Evolutionary conservation across 2,888 invertebrate genomes (phyloP).

Genomic region (Encarsia formosa): DNA sequence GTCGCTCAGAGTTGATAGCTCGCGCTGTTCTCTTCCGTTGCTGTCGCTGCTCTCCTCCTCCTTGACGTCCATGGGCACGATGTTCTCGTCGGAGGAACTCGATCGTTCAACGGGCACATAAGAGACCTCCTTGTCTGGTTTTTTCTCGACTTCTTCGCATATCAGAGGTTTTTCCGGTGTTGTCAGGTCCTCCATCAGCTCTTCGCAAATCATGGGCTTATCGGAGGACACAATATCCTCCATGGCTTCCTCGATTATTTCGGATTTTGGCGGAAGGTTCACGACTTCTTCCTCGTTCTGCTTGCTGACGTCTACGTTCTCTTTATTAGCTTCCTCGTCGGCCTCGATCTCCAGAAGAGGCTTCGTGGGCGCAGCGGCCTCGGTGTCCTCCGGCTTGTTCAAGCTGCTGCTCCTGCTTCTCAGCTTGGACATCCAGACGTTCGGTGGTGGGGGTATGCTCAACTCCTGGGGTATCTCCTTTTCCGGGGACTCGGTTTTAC

Average conservation of each 20-base stretch:
- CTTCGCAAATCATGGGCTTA: neutral
- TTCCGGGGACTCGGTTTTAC: neutral
- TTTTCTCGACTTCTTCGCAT: slow-evolving; percentile 32
- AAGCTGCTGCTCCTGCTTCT: slow-evolving; percentile 26
- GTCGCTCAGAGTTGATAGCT: neutral
- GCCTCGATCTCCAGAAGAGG: slow-evolving; percentile 32
- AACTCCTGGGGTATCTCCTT: neutral
- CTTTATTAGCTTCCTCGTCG: slow-evolving; percentile 11
- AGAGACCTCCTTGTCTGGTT: slow-evolving; percentile 33
- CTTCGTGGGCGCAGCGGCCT: too few relatives aligned
- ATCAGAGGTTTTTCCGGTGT: neutral
- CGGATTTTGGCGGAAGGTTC: too few relatives aligned
- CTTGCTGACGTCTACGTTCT: slow-evolving; percentile 9
- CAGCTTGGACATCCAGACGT: slow-evolving; percentile 35
- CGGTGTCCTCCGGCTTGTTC: slow-evolving; percentile 29
- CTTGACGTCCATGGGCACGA: slow-evolving; percentile 22
- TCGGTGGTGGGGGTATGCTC: neutral
- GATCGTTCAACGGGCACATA: slow-evolving; percentile 33
- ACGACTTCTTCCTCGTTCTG: slow-evolving; percentile 42
- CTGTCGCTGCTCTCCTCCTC: slow-evolving; percentile 25
- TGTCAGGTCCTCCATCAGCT: neutral
- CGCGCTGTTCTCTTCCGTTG: slow-evolving; percentile 6
- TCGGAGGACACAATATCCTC: neutral
- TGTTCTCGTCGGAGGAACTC: slow-evolving; percentile 41
- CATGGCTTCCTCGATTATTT: slow-evolving; percentile 21